Base-by-base conservation (phyloP, 2,888 invertebrate species). In the Drosophila robusta region DNA sequence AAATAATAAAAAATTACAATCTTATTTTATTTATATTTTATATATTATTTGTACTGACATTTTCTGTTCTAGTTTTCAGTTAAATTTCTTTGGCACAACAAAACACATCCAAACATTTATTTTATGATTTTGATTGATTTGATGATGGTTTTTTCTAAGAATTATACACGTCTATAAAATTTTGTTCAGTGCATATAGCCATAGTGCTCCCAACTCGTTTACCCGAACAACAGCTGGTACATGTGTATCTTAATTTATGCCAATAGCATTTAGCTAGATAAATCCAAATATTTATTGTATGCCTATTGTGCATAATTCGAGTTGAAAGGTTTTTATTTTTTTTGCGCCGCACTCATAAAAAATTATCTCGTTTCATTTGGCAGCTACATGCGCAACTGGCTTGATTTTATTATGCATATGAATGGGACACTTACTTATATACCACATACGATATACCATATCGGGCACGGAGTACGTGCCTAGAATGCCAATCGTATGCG, bases 281-380 rank as follows among this genome's bases (percentile, higher is more conserved):
- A 80, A 67, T 22, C 62, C 61, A 49, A 45, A 70, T 80, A 77
- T 81, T 80, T 77, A 76, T 41, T 18, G 9, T 80, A 66, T 65
- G 51, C 51, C 55, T 51, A 75, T 80, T 86, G 65, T 76, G 76
- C 63, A 83, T 73, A 69, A 74, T 56, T 67, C 39, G 32, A 71
- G 66, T 64, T 77, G 69, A 87, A 80, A 76, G 67, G 61, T 36
- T 74, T 72, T 41, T 46, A 0, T 16, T 9, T 47, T 36, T 26
- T 24, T 18, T 62, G 49, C 54, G 29, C 14, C 49, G 49, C 65
- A 58, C 14, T 72, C 47, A 56, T 57, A 55, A 46, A 65, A 46
- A 52, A 46, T 52, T 73, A 62, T 57, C 41, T 52, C 36, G 55
- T 61, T 72, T 61, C 51, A 45, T 42, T 65, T 47, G 44, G 39